A percentile compares a stretch with the other conserved stretches of the same genome.
Evolutionary conservation across 2,888 invertebrate species (phyloP).

Genomic region (Anticlea derivata): DNA sequence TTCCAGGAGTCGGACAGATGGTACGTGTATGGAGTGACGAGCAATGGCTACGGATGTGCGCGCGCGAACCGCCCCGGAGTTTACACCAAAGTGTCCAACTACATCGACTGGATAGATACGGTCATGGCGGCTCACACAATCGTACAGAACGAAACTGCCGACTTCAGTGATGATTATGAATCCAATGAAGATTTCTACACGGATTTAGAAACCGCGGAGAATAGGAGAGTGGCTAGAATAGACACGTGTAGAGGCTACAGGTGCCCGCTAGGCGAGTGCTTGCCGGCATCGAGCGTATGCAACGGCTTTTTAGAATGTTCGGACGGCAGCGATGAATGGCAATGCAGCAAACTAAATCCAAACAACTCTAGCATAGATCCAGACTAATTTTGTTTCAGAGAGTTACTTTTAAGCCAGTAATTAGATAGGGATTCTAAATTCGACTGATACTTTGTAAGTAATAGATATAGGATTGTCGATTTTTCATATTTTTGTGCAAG

Average conservation of each 20-base stretch:
- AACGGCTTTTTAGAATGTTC: conserved; percentile 91
- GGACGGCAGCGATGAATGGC: conserved; percentile 89
- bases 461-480: conserved; percentile 45
- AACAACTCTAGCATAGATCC: conserved; percentile 61
- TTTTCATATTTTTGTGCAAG: conserved; percentile 32
- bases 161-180: conserved; percentile 45
- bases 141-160: conserved; percentile 45
- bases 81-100: conserved; percentile 91
- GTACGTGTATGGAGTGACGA: conserved; percentile 87
- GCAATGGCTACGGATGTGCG: conserved; percentile 92
- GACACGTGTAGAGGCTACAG: conserved; percentile 87
- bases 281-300: conserved; percentile 88
- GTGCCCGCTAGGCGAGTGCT: conserved; percentile 90
- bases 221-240: conserved; percentile 54
- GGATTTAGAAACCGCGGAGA: conserved; percentile 74
- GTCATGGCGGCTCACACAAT: conserved; percentile 73
- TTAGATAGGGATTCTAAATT: conserved; percentile 63
- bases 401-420: conserved; percentile 67
- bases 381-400: conserved; percentile 51
- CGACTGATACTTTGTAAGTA: conserved; percentile 80
- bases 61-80: conserved; percentile 91
- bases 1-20: conserved; percentile 75
- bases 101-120: conserved; percentile 88
- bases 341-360: conserved; percentile 69
- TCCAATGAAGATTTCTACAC: conserved; percentile 63